Evolutionary conservation across 1,140 invertebrate genomes (phyloP), one percentile per base, ranked within the genome.

Genomic region (Formica selysi): DNA sequence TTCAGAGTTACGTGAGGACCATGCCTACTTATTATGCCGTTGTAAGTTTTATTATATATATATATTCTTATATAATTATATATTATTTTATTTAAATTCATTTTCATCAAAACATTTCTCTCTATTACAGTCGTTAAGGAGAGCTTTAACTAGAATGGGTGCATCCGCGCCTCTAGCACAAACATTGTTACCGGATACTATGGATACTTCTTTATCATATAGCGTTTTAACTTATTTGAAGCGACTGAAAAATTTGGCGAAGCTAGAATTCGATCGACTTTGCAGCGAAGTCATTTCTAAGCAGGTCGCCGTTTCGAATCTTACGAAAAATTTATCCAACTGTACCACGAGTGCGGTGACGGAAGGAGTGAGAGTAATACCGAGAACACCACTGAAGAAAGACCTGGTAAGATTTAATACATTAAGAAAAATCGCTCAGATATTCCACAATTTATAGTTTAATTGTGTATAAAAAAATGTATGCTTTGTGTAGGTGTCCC

Each of bases 1-100:
- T 99, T 95, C 98, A 98, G 85, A 98, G 98, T 94, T 99, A 99
- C 93, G 96, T 99, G 38, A 97, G 98, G 91, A 98, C 98, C 32
- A 98, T 99, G 97, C 99, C 99, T 38, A 97, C 98, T 5, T 99
- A 99, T 95, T 99, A 99, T 96, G 98, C 98, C 88, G 96, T 96
- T 90, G 98, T 99, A 95, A 96, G 96, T 96, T 38, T 41, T 16
- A 26, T 0, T 81, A 8, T 13, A 44, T 41, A 29, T 48, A 48
- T 48, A 51, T 51, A 48, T 48, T 48, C 3, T 19, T 19, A 0
- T 16, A 64, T 48, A 68, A 41, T 19, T 51, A 51, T 48, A 4
- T 71, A 19, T 48, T 32, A 36, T 32, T 32, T 32, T 81, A 13
- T 26, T 10, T 38, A 11, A 29, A n/a, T 68, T 22, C 16, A 57